phyloP scores from a whole-genome alignment of 53 echinoderm and acorn worm species.

The Luidia sarsii region DNA sequence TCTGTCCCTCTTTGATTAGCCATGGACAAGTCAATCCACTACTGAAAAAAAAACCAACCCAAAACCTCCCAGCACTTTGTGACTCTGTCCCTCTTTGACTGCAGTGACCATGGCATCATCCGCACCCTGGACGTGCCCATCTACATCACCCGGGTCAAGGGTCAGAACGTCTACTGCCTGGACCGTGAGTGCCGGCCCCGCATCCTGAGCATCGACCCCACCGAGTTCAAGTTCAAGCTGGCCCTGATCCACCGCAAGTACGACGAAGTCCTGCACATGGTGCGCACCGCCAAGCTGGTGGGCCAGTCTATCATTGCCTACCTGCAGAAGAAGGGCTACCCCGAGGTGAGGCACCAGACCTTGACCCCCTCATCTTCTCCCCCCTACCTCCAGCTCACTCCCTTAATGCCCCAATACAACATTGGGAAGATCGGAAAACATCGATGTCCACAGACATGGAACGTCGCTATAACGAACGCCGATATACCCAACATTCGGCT shows the following conservation, averaged over 20 bases:
- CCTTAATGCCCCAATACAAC: too few relatives aligned
- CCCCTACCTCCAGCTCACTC: too few relatives aligned
- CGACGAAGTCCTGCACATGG: slow-evolving; percentile 99
- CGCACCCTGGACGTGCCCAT: slow-evolving; percentile 96
- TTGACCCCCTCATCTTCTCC: too few relatives aligned
- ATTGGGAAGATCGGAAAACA: too few relatives aligned
- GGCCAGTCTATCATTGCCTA: slow-evolving; percentile 99
- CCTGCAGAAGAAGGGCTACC: slow-evolving; percentile 99
- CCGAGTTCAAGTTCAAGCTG: slow-evolving; percentile 96
- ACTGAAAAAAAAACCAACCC: too few relatives aligned
- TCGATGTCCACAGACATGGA: too few relatives aligned
- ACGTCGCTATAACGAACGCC: too few relatives aligned
- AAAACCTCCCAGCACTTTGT: too few relatives aligned
- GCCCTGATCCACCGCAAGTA: slow-evolving; percentile 98
- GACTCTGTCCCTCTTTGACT: too few relatives aligned
- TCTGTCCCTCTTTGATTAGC: too few relatives aligned
- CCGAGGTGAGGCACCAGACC: slow-evolving; percentile 48
- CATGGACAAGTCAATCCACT: too few relatives aligned
- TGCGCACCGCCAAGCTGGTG: slow-evolving; percentile 91
- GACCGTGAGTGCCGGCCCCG: slow-evolving; percentile 97
- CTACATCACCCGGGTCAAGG: slow-evolving; percentile 99
- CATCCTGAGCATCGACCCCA: slow-evolving; percentile 92
- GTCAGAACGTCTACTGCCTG: slow-evolving; percentile 94
- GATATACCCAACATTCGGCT: too few relatives aligned
- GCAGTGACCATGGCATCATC: slow-evolving; percentile 96